A percentile compares a stretch with the other conserved stretches of the same genome.
Evolutionary conservation across 2,113 vertebrate species (phyloP).

Genomic region (Camelus dromedarius): DNA sequence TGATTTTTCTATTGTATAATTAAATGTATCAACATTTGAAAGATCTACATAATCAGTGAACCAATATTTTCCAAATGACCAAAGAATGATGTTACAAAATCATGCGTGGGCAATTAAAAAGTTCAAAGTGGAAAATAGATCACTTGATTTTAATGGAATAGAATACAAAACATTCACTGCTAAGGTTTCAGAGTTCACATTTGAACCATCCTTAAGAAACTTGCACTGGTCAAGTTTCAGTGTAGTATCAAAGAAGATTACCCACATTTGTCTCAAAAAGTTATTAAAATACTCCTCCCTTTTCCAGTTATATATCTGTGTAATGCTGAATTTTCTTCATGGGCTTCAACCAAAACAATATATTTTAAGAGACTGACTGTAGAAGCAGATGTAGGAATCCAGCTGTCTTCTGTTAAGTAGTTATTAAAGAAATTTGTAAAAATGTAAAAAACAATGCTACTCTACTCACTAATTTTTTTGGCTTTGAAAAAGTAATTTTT

Average conservation of each 20-base stretch:
- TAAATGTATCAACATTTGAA: neutral
- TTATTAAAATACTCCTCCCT: neutral
- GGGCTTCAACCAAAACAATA: slow-evolving; percentile 4
- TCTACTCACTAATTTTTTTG: neutral
- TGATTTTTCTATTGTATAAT: slow-evolving; percentile 5
- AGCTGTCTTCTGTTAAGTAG: neutral
- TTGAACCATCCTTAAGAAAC: slow-evolving; percentile 11
- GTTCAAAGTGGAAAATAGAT: neutral
- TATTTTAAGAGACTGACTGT: neutral
- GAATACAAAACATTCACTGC: neutral
- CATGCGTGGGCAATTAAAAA: neutral
- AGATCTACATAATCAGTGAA: neutral
- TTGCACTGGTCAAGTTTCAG: neutral
- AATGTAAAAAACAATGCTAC: neutral
- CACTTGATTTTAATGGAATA: neutral
- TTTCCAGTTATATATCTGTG: neutral
- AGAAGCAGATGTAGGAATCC: neutral
- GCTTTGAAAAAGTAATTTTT: neutral
- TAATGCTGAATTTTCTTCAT: slow-evolving; percentile 20
- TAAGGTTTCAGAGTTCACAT: neutral
- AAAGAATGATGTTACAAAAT: slow-evolving; percentile 1
- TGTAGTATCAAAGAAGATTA: neutral
- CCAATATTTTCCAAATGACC: neutral
- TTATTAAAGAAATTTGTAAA: slow-evolving; percentile 4
- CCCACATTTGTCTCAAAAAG: neutral